Conservation (phyloP, 2,888 invertebrate genomes). For the Eristalis tenax region DNA sequence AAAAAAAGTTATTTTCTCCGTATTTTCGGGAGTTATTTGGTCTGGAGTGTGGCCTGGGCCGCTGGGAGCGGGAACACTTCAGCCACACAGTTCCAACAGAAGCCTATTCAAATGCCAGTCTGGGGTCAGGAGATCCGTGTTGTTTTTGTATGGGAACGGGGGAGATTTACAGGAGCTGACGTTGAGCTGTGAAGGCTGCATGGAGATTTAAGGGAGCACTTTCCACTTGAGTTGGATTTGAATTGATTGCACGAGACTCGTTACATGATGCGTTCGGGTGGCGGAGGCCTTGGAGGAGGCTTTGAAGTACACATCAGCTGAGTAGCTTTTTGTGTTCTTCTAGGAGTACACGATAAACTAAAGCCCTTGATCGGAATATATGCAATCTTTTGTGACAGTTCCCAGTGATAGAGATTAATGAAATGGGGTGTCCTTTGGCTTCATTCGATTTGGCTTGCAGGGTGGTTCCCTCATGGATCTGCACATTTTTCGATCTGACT, state of each 20-base stretch:
- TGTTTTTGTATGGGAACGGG: not conserved
- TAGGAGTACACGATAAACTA: not conserved
- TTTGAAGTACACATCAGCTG: not conserved
- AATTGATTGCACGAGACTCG: constrained; percentile 29
- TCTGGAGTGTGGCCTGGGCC: not conserved
- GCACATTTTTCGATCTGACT: no score
- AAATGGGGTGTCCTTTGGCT: not conserved
- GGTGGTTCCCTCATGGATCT: no score
- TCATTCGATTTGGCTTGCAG: no score
- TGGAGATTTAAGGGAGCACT: not conserved
- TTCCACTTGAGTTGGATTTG: constrained; percentile 30
- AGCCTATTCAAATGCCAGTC: not conserved
- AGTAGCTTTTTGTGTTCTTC: not conserved
- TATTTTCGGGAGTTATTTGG: constrained; percentile 19
- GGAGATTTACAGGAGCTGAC: not conserved
- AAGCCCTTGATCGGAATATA: not conserved
- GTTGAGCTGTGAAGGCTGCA: not conserved
- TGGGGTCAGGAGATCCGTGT: not conserved
- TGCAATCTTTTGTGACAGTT: not conserved
- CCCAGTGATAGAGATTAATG: not conserved
- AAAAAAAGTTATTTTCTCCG: constrained; percentile 6
- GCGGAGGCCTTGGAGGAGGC: not conserved
- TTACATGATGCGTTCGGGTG: not conserved
- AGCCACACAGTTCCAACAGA: not conserved
- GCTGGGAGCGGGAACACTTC: not conserved